Percentiles rank a stretch among this genome's conserved stretches.
Evolutionary conservation across 2,797 vertebrate genomes (phyloP).

Genomic region (Limnodromus scolopaceus): DNA sequence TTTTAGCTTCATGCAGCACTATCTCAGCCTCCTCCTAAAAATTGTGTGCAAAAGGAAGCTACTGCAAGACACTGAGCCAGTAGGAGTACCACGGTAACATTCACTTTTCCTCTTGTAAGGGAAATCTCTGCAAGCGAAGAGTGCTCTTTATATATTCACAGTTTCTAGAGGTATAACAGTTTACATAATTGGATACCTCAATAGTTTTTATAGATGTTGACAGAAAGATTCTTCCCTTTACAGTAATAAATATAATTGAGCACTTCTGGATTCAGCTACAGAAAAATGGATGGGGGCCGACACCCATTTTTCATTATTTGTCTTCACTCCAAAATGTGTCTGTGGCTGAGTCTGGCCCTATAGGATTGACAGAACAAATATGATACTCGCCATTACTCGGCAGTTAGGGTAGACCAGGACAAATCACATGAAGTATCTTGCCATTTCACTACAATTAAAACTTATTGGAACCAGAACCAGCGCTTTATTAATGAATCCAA

Average conservation of each 20-base stretch:
- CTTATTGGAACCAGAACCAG: neutral
- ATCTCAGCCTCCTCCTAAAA: neutral
- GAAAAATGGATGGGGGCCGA: neutral
- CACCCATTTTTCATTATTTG: neutral
- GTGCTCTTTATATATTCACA: neutral
- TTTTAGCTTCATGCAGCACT: neutral
- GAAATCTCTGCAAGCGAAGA: neutral
- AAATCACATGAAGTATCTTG: constrained; percentile 19
- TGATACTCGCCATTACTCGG: neutral
- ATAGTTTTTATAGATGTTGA: neutral
- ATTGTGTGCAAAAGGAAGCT: neutral
- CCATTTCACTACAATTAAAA: constrained; percentile 24
- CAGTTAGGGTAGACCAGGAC: neutral
- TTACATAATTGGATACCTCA: neutral
- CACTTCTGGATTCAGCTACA: constrained; percentile 10
- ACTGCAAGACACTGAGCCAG: neutral
- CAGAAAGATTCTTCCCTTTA: constrained; percentile 42
- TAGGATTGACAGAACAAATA: neutral
- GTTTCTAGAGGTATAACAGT: neutral
- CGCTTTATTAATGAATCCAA: neutral
- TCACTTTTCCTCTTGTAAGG: neutral
- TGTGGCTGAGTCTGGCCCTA: neutral
- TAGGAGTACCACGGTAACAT: rapidly evolving
- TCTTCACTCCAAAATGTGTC: neutral
- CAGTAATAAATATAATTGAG: constrained; percentile 14